Base-by-base conservation (phyloP, 2,888 invertebrate genomes). In the Eupeodes luniger region DNA sequence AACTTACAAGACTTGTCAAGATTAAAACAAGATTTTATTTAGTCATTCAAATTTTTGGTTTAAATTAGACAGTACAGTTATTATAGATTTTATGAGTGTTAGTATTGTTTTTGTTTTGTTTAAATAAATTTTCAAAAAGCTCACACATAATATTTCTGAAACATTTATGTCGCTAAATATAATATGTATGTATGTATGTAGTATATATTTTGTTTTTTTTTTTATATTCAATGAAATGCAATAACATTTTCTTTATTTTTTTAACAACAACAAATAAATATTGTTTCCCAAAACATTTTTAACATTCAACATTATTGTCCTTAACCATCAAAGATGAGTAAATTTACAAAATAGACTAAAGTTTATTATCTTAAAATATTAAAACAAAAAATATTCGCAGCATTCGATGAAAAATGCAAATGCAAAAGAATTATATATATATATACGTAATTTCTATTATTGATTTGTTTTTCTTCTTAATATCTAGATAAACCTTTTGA, bases 231-330 rank as follows among this genome's bases (percentile, higher is more conserved):
- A 55, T 70, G 70, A 86, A 87, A 84, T 87, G 83, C 87, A 87
- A 83, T 80, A 87, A 81, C 79, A 80, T 57, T 80, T 83, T 80
- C 67, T 66, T 75, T 64, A 19, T 66, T 74, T 61, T 62, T 27
- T 27, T 27, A 27, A 27, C 81, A 87, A 87, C 70, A 76, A 76
- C 61, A 67, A 40, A 76, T 49, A 72, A 67, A 83, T 69, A 53
- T 84, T 87, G 86, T 82, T 75, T 87, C 76, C 80, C 83, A 87
- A 27, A 27, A 87, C 72, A 55, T 62, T 87, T 40, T 49, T 51
- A 72, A 81, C 69, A 80, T 87, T 83, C 83, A 87, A 84, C 76
- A 87, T 87, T 87, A 87, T 87, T 87, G 87, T 87, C 87, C 61
- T 76, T 40, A 72, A 84, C 87, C 87, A 84, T 81, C 76, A 80